Conservation (phyloP, 1,140 invertebrate genomes). For the Drosophila santomea region DNA sequence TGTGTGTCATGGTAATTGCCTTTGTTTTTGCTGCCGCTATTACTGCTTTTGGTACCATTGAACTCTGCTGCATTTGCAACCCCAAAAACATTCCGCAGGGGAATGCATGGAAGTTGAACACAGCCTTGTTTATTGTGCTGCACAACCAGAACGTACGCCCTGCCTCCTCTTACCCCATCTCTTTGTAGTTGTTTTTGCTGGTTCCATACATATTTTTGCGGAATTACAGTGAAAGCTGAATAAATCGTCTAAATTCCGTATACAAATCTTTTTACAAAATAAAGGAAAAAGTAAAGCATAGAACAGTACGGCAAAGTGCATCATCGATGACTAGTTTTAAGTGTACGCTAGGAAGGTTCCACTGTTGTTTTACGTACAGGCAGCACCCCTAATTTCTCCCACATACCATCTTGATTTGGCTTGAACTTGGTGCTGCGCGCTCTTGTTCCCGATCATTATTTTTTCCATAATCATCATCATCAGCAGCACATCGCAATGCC, state of each 20-base stretch:
- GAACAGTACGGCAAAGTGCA: not conserved
- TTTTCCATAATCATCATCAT: slow-evolving; percentile 36
- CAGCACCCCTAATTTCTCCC: slow-evolving; percentile 12
- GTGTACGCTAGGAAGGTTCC: not conserved
- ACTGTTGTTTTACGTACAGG: slow-evolving; percentile 12
- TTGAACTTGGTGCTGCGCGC: slow-evolving; percentile 52
- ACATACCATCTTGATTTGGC: slow-evolving; percentile 26
- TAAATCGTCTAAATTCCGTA: not conserved
- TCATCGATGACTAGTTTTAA: not conserved
- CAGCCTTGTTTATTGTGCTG: slow-evolving; percentile 51
- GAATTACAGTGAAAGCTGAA: slow-evolving; percentile 17
- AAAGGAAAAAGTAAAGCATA: not conserved
- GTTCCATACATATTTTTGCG: slow-evolving; percentile 25
- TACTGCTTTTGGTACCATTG: slow-evolving; percentile 72
- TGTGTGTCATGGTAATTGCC: slow-evolving; percentile 63
- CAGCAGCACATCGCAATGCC: slow-evolving; percentile 7
- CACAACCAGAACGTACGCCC: slow-evolving; percentile 38
- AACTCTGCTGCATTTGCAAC: slow-evolving; percentile 71
- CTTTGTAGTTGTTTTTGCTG: slow-evolving; percentile 14
- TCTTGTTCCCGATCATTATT: slow-evolving; percentile 44
- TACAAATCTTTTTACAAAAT: not conserved
- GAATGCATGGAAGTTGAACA: slow-evolving; percentile 69
- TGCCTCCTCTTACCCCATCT: slow-evolving; percentile 7
- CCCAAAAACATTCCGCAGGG: slow-evolving; percentile 54
- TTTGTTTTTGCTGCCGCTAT: slow-evolving; percentile 36